Evolutionary conservation across 2,113 vertebrate genomes (phyloP).

Genomic region (Synchiropus splendidus): DNA sequence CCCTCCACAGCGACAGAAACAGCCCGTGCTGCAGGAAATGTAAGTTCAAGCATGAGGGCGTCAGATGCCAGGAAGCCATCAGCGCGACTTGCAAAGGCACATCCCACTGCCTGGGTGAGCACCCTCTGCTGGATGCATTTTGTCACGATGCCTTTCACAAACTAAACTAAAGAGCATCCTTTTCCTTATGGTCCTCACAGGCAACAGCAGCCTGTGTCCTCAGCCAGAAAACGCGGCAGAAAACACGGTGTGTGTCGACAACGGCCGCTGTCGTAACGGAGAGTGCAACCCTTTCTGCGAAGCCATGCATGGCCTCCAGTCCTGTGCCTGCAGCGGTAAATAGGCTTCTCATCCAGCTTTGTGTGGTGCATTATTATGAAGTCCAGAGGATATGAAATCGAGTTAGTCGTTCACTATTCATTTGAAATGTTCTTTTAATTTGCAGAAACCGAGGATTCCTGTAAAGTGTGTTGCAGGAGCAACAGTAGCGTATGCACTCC

Average conservation of each 20-base stretch:
- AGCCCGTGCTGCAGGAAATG: constrained; percentile 89
- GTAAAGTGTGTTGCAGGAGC: constrained; percentile 88
- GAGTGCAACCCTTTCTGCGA: constrained; percentile 91
- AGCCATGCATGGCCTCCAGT: constrained; percentile 68
- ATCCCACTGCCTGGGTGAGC: constrained; percentile 85
- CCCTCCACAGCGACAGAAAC: constrained; percentile 81
- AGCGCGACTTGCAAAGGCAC: constrained; percentile 89
- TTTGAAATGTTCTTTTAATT: not conserved
- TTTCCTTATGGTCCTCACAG: constrained; percentile 41
- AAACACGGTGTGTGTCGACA: constrained; percentile 80
- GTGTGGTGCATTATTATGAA: not conserved
- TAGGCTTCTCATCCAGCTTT: not conserved
- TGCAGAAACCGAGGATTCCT: constrained; percentile 83
- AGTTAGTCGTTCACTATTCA: too few relatives aligned
- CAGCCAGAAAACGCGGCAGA: constrained; percentile 75
- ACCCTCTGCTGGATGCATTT: constrained; percentile 27
- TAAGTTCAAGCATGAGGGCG: constrained; percentile 74
- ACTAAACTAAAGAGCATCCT: too few relatives aligned
- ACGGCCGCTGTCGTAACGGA: constrained; percentile 78
- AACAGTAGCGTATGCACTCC: constrained; percentile 70
- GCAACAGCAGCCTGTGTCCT: constrained; percentile 85
- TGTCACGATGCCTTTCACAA: too few relatives aligned
- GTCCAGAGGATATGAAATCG: too few relatives aligned
- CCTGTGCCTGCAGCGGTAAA: constrained; percentile 89
- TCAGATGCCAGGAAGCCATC: constrained; percentile 89